A percentile compares a stretch with the other conserved stretches of the same genome.
phyloP scores from a whole-genome alignment of 1,140 invertebrate genomes.

The Chymomyza costata region DNA sequence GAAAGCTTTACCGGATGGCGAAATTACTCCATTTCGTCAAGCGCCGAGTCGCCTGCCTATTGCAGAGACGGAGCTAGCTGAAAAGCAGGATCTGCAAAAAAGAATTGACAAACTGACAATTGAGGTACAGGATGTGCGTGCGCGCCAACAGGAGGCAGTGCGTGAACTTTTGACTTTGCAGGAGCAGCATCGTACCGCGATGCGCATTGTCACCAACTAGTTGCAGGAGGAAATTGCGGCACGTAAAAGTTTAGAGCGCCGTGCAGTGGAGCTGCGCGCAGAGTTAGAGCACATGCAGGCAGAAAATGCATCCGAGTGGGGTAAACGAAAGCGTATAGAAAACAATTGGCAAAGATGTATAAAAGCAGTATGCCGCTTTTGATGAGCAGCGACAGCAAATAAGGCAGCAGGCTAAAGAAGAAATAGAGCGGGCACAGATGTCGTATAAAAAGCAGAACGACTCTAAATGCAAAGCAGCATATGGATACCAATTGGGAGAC shows the following conservation, averaged over 20 bases:
- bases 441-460: no score
- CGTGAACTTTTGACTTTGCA: slow-evolving; percentile 82
- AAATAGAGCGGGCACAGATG: no score
- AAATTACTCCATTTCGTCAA: no score
- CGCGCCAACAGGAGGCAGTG: slow-evolving; percentile 82
- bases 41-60: no score
- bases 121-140: slow-evolving; percentile 82
- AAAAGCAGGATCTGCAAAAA: slow-evolving; percentile 82
- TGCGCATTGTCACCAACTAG: slow-evolving; percentile 76
- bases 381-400: no score
- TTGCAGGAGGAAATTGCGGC: slow-evolving; percentile 82
- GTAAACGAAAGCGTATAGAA: slow-evolving; percentile 90
- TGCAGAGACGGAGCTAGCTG: no score
- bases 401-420: no score
- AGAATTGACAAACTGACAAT: slow-evolving; percentile 82
- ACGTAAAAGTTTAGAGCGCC: slow-evolving; percentile 83
- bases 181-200: slow-evolving; percentile 83
- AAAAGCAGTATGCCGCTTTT: no score
- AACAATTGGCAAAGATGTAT: no score
- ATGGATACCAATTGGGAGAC: no score
- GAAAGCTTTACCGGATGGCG: no score
- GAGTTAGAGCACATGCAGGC: slow-evolving; percentile 87
- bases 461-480: no score
- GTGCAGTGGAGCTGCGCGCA: slow-evolving; percentile 68
- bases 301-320: slow-evolving; percentile 96